Evolutionary conservation across 2,888 invertebrate genomes (phyloP).

Genomic region (Nomada goodeniana): DNA sequence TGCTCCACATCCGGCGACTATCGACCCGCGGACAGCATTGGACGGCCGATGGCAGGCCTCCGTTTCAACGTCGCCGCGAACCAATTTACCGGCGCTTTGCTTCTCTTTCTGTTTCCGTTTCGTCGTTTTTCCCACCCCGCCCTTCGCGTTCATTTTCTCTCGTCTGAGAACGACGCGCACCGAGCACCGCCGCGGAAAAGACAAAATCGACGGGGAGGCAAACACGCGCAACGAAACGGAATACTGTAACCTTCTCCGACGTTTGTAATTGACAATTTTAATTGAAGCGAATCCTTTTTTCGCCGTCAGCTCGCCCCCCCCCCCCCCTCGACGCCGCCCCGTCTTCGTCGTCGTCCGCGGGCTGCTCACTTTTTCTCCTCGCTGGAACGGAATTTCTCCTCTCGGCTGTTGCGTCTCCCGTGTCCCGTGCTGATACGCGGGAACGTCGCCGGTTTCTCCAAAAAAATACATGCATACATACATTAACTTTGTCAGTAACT

Average conservation of each 20-base stretch:
- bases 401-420: background rate
- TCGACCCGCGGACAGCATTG: conserved; percentile 52
- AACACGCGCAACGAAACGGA: conserved; percentile 6
- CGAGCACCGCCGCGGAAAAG: conserved; percentile 25
- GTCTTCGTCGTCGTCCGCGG: conserved; percentile 4
- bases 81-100: conserved; percentile 64
- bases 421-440: too few relatives aligned
- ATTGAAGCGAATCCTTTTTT: conserved; percentile 16
- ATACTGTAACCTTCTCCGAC: conserved; percentile 43
- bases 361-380: conserved; percentile 6
- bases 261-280: conserved; percentile 59
- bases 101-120: conserved; percentile 32
- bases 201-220: conserved; percentile 11
- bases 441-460: too few relatives aligned
- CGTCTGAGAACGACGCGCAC: conserved; percentile 34
- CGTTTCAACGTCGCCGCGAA: conserved; percentile 42
- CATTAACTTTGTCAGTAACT: too few relatives aligned
- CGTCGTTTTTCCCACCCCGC: conserved; percentile 22
- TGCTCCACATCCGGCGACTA: conserved; percentile 52
- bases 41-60: conserved; percentile 40
- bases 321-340: conserved; percentile 1
- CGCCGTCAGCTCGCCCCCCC: conserved; percentile 21
- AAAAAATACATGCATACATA: too few relatives aligned
- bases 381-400: conserved; percentile 33
- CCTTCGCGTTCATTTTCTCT: conserved; percentile 29